Conservation (phyloP, 2,888 invertebrate species). For the Aricia artaxerxes region DNA sequence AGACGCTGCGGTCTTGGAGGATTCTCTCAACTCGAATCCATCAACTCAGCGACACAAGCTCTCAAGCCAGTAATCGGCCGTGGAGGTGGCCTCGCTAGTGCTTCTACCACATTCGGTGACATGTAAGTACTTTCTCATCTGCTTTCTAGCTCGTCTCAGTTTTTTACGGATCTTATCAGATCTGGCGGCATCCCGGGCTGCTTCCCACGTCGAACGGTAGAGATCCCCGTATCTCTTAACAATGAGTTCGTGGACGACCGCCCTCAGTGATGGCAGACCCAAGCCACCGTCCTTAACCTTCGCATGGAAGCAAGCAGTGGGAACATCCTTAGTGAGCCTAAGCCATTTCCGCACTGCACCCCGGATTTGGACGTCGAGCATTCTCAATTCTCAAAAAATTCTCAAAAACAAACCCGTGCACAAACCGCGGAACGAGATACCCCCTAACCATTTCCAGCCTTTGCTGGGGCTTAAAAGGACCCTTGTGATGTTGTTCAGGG, state of each 20-base stretch:
- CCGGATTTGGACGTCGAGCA: constrained; percentile 39
- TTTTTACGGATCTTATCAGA: constrained; percentile 31
- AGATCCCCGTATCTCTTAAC: too few species aligned
- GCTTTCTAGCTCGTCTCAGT: constrained; percentile 37
- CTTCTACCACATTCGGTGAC: not conserved
- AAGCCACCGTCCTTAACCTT: too few species aligned
- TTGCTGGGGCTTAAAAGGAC: too few species aligned
- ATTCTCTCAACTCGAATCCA: constrained; percentile 29
- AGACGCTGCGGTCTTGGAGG: not conserved
- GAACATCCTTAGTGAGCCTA: constrained; percentile 43
- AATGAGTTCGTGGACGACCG: too few species aligned
- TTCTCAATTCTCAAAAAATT: not conserved
- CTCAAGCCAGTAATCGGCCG: not conserved
- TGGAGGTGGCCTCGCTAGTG: not conserved
- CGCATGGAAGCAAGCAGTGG: too few species aligned
- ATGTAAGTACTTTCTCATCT: constrained; percentile 32
- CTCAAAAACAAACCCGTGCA: constrained; percentile 29
- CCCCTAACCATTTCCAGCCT: too few species aligned
- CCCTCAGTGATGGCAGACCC: too few species aligned
- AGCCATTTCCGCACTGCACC: constrained; percentile 46
- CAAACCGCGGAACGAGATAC: constrained; percentile 52
- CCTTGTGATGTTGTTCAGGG: too few species aligned
- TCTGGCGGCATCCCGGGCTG: too few species aligned
- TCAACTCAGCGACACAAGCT: constrained; percentile 20
- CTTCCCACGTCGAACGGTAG: too few species aligned